Evolutionary conservation across 1,140 invertebrate genomes (phyloP).

Genomic region (Calliphora vicina): DNA sequence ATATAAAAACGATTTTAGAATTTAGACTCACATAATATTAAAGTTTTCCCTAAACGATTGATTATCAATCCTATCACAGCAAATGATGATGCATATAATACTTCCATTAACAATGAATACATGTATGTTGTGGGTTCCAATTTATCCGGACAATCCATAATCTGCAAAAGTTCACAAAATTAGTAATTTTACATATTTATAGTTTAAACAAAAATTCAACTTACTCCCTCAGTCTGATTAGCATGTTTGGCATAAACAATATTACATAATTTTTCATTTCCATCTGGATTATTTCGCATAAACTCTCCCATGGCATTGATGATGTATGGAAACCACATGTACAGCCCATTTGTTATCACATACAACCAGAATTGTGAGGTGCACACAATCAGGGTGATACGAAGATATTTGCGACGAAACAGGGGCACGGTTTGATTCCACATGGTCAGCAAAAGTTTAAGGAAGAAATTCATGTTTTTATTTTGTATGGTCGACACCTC

Average conservation of each 20-base stretch:
- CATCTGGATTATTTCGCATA: slow-evolving; percentile 37
- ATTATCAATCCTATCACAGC: slow-evolving; percentile 41
- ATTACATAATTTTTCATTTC: slow-evolving; percentile 39
- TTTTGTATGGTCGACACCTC: neutral
- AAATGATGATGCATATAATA: slow-evolving; percentile 42
- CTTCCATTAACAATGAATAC: slow-evolving; percentile 42
- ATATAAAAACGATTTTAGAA: too few relatives aligned
- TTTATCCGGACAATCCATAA: slow-evolving; percentile 39
- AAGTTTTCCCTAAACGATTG: slow-evolving; percentile 40
- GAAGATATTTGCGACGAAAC: slow-evolving; percentile 63
- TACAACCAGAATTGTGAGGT: slow-evolving; percentile 62
- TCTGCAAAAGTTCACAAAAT: slow-evolving; percentile 21
- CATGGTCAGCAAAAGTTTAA: slow-evolving; percentile 49
- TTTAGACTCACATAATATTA: slow-evolving; percentile 40
- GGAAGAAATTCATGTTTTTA: slow-evolving; percentile 4
- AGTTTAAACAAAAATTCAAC: neutral
- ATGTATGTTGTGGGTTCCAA: slow-evolving; percentile 42
- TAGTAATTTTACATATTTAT: neutral
- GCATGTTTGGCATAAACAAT: slow-evolving; percentile 41
- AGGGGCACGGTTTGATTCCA: slow-evolving; percentile 64
- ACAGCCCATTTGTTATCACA: slow-evolving; percentile 60
- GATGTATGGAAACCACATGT: slow-evolving; percentile 46
- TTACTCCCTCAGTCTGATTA: slow-evolving; percentile 40
- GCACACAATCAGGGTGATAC: slow-evolving; percentile 59
- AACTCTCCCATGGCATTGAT: slow-evolving; percentile 43